Evolutionary conservation across 1,140 invertebrate genomes (phyloP).

Genomic region (Cyrtorhinus lividipennis): DNA sequence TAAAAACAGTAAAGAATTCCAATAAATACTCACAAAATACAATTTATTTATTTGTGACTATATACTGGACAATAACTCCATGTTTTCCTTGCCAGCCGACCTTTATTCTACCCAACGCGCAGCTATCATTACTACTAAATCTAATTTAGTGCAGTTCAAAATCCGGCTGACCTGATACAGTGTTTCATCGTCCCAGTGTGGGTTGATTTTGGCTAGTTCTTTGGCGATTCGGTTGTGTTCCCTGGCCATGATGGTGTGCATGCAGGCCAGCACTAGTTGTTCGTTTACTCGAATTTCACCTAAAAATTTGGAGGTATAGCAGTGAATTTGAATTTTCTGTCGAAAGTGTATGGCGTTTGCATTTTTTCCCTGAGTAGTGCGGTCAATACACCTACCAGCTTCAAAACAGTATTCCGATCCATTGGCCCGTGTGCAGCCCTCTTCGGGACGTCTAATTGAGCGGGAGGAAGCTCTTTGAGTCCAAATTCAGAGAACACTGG

Average conservation of each 20-base stretch:
- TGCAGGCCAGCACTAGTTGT: slow-evolving; percentile 36
- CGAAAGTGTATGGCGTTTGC: no score
- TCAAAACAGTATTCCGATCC: slow-evolving; percentile 83
- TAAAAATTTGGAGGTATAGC: slow-evolving; percentile 20
- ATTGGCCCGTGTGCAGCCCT: slow-evolving; percentile 77
- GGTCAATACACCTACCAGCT: no score
- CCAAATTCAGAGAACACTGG: slow-evolving; percentile 76
- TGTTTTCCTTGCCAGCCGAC: no score
- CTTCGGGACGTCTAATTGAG: slow-evolving; percentile 82
- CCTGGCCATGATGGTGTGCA: slow-evolving; percentile 37
- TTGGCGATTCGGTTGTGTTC: slow-evolving; percentile 83
- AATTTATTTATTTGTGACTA: no score
- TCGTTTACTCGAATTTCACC: slow-evolving; percentile 38
- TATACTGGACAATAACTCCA: no score
- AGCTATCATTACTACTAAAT: no score
- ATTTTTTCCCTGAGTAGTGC: no score
- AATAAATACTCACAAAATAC: no score
- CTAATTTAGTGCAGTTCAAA: no score
- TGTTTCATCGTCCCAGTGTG: slow-evolving; percentile 74
- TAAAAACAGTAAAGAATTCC: no score
- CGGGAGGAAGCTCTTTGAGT: slow-evolving; percentile 70
- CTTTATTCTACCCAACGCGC: no score
- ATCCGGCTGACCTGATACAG: slow-evolving; percentile 52
- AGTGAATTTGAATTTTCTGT: no score
- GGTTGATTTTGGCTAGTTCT: slow-evolving; percentile 55